Percentiles rank a stretch among this genome's conserved stretches.
Conservation (phyloP, 2,113 vertebrate species). For the Gila orcuttii region DNA sequence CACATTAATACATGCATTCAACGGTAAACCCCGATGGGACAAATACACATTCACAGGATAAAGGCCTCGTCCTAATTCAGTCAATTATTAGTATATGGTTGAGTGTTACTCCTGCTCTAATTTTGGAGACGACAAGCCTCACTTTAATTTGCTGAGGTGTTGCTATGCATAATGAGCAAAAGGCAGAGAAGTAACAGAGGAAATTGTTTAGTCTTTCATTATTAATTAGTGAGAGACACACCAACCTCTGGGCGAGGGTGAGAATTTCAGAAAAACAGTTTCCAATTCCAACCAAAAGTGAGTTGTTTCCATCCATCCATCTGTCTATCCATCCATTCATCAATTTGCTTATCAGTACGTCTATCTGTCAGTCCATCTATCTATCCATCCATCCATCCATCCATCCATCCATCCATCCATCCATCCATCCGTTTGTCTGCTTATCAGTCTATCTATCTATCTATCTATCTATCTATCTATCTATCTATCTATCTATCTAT, state of each 20-base stretch:
- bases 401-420: neutral
- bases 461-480: neutral
- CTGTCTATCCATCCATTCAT: neutral
- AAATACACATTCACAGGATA: neutral
- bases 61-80: neutral
- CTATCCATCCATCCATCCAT: neutral
- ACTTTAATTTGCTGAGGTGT: slow-evolving; percentile 4
- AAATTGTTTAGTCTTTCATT: neutral
- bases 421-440: neutral
- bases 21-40: neutral
- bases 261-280: neutral
- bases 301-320: neutral
- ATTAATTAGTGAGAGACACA: neutral
- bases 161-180: neutral
- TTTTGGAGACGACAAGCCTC: neutral
- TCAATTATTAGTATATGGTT: neutral
- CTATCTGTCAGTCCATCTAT: neutral
- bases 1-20: neutral
- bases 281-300: too few species aligned
- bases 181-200: neutral
- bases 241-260: neutral
- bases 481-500: too few species aligned
- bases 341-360: neutral
- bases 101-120: neutral
- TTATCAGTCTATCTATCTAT: neutral